phyloP scores from a whole-genome alignment of 1,140 invertebrate species.

The Daktulosphaira vitifoliae region DNA sequence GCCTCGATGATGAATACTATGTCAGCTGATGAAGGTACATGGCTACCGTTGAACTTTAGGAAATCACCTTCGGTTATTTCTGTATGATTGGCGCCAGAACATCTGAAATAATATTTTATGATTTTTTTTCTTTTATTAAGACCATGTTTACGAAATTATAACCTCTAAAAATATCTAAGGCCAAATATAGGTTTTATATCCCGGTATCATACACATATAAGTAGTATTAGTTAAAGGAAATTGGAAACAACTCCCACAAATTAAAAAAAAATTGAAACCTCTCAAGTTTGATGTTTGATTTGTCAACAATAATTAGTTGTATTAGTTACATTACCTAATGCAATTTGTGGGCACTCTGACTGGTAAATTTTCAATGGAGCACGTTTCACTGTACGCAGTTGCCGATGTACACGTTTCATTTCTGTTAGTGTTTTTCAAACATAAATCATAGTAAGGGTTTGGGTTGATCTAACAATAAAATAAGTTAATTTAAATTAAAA shows the following conservation, averaged over 20 bases:
- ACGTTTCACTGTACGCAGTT: conserved; percentile 67
- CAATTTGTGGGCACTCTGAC: conserved; percentile 69
- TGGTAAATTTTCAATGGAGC: conserved; percentile 60
- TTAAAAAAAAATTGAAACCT: background rate
- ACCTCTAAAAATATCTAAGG: no score
- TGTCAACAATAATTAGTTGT: no score
- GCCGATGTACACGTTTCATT: conserved; percentile 63
- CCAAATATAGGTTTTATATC: no score
- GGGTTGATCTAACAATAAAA: conserved; percentile 49
- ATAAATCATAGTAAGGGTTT: conserved; percentile 54
- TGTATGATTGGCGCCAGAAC: background rate
- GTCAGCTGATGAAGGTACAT: conserved; percentile 61
- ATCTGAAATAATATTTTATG: no score
- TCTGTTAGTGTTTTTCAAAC: conserved; percentile 46
- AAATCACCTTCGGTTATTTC: conserved; percentile 61
- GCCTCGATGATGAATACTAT: conserved; percentile 83
- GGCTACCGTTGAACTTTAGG: conserved; percentile 46
- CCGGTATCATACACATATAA: no score
- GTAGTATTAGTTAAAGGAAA: no score
- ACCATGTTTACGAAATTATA: no score
- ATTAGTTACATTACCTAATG: no score
- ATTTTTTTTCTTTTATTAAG: no score
- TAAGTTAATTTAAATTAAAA: no score
- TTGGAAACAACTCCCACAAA: no score
- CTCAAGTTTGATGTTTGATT: no score